Conservation (phyloP, 1,140 invertebrate genomes). For the Anoplophora glabripennis region DNA sequence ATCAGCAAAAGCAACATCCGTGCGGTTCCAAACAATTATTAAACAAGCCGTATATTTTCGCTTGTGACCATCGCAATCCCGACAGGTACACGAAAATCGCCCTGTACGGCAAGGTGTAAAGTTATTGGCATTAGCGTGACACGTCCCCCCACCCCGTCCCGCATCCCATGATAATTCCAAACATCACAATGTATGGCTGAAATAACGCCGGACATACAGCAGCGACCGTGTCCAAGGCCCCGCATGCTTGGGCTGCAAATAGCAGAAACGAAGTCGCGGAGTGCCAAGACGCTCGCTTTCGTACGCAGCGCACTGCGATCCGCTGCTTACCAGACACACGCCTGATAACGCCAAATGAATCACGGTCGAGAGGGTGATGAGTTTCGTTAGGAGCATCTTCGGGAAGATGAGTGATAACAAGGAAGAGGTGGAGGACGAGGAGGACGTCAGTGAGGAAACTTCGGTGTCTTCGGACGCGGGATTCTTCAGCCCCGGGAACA, state of each 20-base stretch:
- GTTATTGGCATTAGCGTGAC: too few relatives aligned
- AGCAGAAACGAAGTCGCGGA: constrained; percentile 32
- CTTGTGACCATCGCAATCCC: too few relatives aligned
- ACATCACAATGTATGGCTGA: too few relatives aligned
- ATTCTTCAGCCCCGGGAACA: constrained; percentile 36
- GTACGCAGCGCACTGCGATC: background rate
- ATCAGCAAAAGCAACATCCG: too few relatives aligned
- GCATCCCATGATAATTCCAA: too few relatives aligned
- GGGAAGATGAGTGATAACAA: constrained; percentile 27
- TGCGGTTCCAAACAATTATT: too few relatives aligned
- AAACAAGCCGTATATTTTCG: too few relatives aligned
- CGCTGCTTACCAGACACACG: background rate
- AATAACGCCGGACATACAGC: background rate
- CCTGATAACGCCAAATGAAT: constrained; percentile 5
- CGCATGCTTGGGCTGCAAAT: constrained; percentile 39
- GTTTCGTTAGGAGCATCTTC: constrained; percentile 44
- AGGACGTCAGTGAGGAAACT: constrained; percentile 39
- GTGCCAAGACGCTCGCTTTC: constrained; percentile 24
- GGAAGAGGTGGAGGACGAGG: constrained; percentile 40
- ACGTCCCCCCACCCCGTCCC: too few relatives aligned
- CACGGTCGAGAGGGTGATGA: constrained; percentile 38
- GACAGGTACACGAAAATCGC: too few relatives aligned
- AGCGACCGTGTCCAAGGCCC: constrained; percentile 27
- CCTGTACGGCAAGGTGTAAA: too few relatives aligned
- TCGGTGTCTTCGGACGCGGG: constrained; percentile 42